Evolutionary conservation across 2,797 vertebrate species (phyloP).

Genomic region (Eospalax fontanierii): DNA sequence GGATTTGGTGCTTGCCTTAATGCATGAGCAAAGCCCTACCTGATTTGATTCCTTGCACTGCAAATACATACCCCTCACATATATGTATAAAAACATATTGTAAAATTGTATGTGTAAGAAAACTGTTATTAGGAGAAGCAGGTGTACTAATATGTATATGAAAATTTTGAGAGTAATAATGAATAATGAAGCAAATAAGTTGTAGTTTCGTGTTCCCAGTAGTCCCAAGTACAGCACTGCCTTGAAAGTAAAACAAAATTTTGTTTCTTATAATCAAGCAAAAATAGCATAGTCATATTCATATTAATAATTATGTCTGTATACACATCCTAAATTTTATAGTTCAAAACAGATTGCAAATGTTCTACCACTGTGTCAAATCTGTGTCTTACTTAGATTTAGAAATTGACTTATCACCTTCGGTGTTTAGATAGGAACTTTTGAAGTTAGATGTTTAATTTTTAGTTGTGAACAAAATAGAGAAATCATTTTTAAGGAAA

Average conservation of each 20-base stretch:
- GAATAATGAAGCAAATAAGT: background rate
- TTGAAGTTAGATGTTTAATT: background rate
- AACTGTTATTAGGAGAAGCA: background rate
- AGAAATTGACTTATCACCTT: background rate
- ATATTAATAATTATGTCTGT: background rate
- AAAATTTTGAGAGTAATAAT: background rate
- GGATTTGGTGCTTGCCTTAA: background rate
- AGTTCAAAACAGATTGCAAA: background rate
- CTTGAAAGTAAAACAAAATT: background rate
- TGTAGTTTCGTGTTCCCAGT: background rate
- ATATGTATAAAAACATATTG: background rate
- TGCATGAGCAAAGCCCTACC: background rate
- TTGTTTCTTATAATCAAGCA: background rate
- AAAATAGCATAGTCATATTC: too few relatives aligned
- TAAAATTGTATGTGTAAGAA: background rate
- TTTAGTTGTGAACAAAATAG: background rate
- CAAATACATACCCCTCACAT: background rate
- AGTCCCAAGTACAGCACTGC: background rate
- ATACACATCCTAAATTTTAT: background rate
- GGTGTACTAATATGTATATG: background rate
- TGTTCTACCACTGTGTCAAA: background rate
- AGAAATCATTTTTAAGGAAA: slow-evolving; percentile 5
- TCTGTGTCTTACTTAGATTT: slow-evolving; percentile 41
- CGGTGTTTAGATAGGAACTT: background rate
- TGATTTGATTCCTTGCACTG: background rate